Evolutionary conservation across 2,888 invertebrate species (phyloP).

Genomic region (Galeruca laticollis): DNA sequence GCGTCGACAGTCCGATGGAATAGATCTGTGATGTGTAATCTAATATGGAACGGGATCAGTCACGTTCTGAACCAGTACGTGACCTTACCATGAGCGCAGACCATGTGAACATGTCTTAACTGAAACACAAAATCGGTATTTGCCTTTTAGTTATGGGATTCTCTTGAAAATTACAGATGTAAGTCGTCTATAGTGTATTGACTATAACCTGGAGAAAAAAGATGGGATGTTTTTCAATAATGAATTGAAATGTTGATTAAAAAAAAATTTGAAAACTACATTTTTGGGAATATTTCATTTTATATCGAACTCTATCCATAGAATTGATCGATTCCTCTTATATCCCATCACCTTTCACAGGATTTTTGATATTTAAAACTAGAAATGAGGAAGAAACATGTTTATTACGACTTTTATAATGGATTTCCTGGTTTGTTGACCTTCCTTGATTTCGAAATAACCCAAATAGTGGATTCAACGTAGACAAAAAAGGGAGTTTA

Average conservation of each 20-base stretch:
- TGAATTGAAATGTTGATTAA: neutral
- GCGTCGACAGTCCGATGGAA: constrained; percentile 53
- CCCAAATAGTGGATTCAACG: too few relatives aligned
- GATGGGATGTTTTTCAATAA: neutral
- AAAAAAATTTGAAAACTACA: too few relatives aligned
- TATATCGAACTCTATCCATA: too few relatives aligned
- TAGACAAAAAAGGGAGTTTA: too few relatives aligned
- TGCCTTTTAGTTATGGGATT: constrained; percentile 54
- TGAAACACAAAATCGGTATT: constrained; percentile 50
- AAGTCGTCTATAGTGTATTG: neutral
- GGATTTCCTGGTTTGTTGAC: too few relatives aligned
- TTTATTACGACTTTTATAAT: too few relatives aligned
- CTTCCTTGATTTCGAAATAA: too few relatives aligned
- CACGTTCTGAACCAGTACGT: constrained; percentile 66
- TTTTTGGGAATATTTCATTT: too few relatives aligned
- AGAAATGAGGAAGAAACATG: too few relatives aligned
- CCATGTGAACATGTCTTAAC: constrained; percentile 62
- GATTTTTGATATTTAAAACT: too few relatives aligned
- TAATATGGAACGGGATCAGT: constrained; percentile 66
- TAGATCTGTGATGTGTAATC: constrained; percentile 63
- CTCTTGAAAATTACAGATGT: neutral
- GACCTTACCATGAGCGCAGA: constrained; percentile 60
- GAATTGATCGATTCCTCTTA: too few relatives aligned
- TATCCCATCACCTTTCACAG: too few relatives aligned
- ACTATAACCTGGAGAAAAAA: neutral